A percentile compares a stretch with the other conserved stretches of the same genome.
phyloP scores from a whole-genome alignment of 2,113 vertebrate species.

The Prionailurus viverrinus region DNA sequence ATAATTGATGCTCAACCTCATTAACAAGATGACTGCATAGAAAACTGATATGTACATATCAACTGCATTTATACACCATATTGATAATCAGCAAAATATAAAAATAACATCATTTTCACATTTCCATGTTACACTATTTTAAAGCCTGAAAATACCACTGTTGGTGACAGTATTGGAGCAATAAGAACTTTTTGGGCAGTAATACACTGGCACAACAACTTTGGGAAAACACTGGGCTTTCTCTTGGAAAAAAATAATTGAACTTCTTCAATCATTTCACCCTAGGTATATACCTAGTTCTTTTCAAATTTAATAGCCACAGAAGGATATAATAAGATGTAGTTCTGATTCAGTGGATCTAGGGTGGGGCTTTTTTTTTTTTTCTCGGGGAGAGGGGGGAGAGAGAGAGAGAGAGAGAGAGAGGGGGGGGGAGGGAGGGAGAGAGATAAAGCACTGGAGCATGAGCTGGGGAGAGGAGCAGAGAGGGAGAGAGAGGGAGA shows the following conservation, averaged over 20 bases:
- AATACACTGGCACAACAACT: background rate
- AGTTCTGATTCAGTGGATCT: background rate
- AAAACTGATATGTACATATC: background rate
- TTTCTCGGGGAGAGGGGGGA: too few relatives aligned
- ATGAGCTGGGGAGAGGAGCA: too few relatives aligned
- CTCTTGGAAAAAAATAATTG: background rate
- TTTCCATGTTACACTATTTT: background rate
- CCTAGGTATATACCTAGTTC: background rate
- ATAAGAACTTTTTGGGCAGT: background rate
- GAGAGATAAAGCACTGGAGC: too few relatives aligned
- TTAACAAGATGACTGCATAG: background rate
- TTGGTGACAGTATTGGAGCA: background rate
- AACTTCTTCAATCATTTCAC: background rate
- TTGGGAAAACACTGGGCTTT: background rate
- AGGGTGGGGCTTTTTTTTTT: too few relatives aligned
- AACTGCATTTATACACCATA: background rate
- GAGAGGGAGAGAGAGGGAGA: too few relatives aligned
- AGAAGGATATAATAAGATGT: background rate
- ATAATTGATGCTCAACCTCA: background rate
- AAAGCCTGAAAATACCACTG: background rate
- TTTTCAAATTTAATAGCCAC: background rate
- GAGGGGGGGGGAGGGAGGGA: fast-evolving
- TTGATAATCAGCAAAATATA: background rate
- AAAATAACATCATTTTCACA: background rate
- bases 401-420: too few relatives aligned